Evolutionary conservation across 2,113 vertebrate genomes (phyloP), one percentile per base, ranked within the genome.

Genomic region (Montifringilla adamsi): DNA sequence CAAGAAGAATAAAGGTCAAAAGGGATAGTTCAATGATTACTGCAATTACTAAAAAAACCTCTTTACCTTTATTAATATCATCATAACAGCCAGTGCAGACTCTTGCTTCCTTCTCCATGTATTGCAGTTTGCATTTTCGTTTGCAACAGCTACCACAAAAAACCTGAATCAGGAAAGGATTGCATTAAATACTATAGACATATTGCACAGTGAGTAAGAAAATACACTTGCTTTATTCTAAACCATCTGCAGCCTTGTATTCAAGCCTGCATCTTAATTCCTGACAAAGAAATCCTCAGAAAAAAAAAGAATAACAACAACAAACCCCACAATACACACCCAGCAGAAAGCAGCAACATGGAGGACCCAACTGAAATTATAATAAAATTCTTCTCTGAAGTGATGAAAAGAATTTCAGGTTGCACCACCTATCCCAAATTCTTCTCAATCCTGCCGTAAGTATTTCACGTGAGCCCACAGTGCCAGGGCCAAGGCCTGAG

Each of bases 81-180:
- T 98, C 98, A 44, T 98, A 99, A 97, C 99, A 99, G 96, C 98
- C 62, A 93, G 98, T 97, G 90, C 99, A 99, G 56, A 99, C 99
- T 85, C 99, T 98, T 82, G 99, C 99, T 97, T 99, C 99, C 92
- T 99, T 99, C 59, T 99, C 99, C 97, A 99, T 91, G 94, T 99
- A 99, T 20, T 98, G 98, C 15, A 99, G 98, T 92, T 99, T 99
- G 97, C 98, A 99, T 95, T 98, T 99, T 75, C 98, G 98, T 97
- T 98, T 99, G 97, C 99, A 99, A 98, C 99, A 99, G 68, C 95
- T 95, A 19, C 98, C 98, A 94, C 99, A 99, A 97, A 99, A 99
- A 16, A 99, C 99, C 99, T 99, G 97, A 58, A 93, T 75, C 94
- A 81, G 95, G 75, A 92, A 89, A 92, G 82, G 63, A 72, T 2